Conservation (phyloP, 2,113 vertebrate genomes). For the Amphiprion ocellaris region DNA sequence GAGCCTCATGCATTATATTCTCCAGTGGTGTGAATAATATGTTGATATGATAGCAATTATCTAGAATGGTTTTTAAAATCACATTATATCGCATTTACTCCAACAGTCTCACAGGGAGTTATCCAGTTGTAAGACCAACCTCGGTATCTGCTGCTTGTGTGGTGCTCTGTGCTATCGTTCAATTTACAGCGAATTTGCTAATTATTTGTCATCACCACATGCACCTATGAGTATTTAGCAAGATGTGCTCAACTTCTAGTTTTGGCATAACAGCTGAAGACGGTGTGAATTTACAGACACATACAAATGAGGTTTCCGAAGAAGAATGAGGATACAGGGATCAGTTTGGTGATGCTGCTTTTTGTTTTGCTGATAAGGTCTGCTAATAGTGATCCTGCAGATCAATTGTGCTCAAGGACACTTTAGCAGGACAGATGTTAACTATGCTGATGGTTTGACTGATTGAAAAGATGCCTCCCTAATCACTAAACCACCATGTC, state of each 20-base stretch:
- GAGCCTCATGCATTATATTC: not conserved
- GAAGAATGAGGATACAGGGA: not conserved
- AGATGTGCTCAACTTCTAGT: not conserved
- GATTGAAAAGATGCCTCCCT: slow-evolving; percentile 20
- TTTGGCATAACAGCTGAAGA: not conserved
- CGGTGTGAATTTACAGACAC: not conserved
- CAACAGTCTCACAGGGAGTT: not conserved
- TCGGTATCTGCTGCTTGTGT: not conserved
- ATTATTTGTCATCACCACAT: not conserved
- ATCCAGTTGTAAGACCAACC: not conserved
- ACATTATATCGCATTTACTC: not conserved
- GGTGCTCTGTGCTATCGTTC: not conserved
- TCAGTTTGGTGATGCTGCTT: not conserved
- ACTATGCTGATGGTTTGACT: not conserved
- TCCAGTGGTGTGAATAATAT: not conserved
- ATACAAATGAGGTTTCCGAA: not conserved
- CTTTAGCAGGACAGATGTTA: slow-evolving; percentile 12
- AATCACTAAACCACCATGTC: not conserved
- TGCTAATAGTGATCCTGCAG: slow-evolving; percentile 2
- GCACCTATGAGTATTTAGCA: not conserved
- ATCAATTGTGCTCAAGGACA: slow-evolving; percentile 6
- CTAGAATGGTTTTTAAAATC: not conserved
- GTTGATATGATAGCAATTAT: not conserved
- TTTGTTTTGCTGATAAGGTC: not conserved
- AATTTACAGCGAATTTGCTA: not conserved